Base-by-base conservation (phyloP, 1,140 invertebrate genomes). In the Pteromalus puparum region DNA sequence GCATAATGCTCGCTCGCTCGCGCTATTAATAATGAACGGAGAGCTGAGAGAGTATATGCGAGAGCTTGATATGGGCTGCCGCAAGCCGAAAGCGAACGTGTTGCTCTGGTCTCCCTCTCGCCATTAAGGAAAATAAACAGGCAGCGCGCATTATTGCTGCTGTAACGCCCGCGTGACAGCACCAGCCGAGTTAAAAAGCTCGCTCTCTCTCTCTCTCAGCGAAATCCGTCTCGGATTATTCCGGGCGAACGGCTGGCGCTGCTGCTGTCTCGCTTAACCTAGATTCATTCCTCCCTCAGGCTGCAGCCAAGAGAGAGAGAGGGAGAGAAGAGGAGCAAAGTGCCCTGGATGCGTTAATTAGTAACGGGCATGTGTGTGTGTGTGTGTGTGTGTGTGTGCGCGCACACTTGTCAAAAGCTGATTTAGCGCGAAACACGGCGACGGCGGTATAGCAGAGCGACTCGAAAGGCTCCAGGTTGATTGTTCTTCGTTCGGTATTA, bases 231-330 rank as follows among this genome's bases (percentile, higher is more conserved):
- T 70, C 68, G 68, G 26, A 70, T 70, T 70, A 70, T 70, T 70
- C 68, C 9, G 6, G 26, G 24, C 24, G 18, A 61, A 61, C 53
- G 18, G 53, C 21, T n/a, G 53, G 53, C 53, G 21, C 46, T 48
- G 46, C 15, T 53, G 38, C 46, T 53, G 38, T 48, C 74, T 76
- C 24, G 18, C 74, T 76, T 76, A 76, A 76, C 74, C 74, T 28
- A 76, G 74, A 76, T 76, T 76, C 74, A 53, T 76, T n/a, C 46
- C 74, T 53, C 34, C 46, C 73, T 28, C 15, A 12, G 74, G 13
- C 46, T 15, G 74, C 26, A 38, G 18, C 5, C 3, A 15, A 21
- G 48, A 18, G 18, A 53, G n/a, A n/a, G n/a, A 5, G 21, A 61
- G 18, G 1, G n/a, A n/a, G 48, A 18, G 18, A 53, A 5, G 21